A percentile compares a stretch with the other conserved stretches of the same genome.
Conservation (phyloP, 1,140 invertebrate species). For the Solenopsis fugax region DNA sequence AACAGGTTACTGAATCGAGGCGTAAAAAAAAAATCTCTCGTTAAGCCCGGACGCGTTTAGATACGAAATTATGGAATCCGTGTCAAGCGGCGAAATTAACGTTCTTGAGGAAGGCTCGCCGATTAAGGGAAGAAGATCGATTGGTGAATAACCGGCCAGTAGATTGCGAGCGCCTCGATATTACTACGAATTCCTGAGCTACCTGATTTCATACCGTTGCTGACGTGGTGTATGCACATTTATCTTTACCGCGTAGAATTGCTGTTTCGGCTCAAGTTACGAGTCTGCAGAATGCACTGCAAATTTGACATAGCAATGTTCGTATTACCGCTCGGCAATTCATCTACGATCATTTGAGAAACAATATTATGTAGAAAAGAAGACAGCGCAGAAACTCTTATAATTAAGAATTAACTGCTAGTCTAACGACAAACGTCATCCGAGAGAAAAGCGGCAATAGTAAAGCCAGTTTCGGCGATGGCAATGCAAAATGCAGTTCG, state of each 20-base stretch:
- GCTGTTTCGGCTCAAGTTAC: constrained; percentile 28
- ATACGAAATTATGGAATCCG: constrained; percentile 61
- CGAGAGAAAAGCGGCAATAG: background rate
- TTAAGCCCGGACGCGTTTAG: background rate
- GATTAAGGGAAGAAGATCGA: constrained; percentile 44
- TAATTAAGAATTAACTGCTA: constrained; percentile 37
- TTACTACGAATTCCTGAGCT: constrained; percentile 45
- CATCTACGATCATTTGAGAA: background rate
- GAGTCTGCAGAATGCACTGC: background rate
- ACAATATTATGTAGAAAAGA: background rate
- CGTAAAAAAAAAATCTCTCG: constrained; percentile 20
- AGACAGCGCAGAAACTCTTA: background rate
- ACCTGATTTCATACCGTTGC: constrained; percentile 54
- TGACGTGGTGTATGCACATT: constrained; percentile 48
- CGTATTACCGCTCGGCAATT: background rate
- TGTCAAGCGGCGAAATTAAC: constrained; percentile 63
- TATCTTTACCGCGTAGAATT: constrained; percentile 33
- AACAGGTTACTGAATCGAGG: constrained; percentile 64
- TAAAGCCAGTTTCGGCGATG: background rate
- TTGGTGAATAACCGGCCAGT: constrained; percentile 37
- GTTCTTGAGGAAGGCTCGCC: constrained; percentile 38
- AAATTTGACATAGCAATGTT: background rate
- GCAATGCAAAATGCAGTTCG: constrained; percentile 82
- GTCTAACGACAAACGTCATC: background rate
- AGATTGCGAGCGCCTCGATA: constrained; percentile 48